Base-by-base conservation (phyloP, 1,140 invertebrate genomes). In the Lasioglossum baleicum region DNA sequence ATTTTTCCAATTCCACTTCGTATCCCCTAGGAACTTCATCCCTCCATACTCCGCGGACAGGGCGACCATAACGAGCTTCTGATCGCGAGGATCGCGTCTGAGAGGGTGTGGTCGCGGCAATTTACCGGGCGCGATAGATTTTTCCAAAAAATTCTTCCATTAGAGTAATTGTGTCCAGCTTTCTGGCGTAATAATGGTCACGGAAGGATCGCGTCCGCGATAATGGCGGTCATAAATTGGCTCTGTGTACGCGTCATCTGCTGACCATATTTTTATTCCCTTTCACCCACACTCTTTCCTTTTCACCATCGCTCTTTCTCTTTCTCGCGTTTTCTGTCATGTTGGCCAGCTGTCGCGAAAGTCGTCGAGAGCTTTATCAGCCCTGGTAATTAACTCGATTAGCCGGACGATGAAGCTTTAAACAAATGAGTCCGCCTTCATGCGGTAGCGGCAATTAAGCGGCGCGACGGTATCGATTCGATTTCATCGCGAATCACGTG, bases 91-190 rank as follows among this genome's bases (percentile, higher is more conserved):
- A 20, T 35, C 35, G 64, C 61, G 51, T 42, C 35, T 17, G 51
- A 13, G 8, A 80, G 73, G 83, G 83, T 85, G 83, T 82, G 83
- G 83, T 35, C 72, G 63, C 61, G 48, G 60, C 15, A 53, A 48
- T 51, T 20, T 35, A 31, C 48, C 48, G n/a, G 72, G 58, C 67
- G 44, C 75, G 82, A 85, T 87, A 87, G 86, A 87, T 87, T 81
- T 67, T 82, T 69, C 85, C 80, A 86, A 86, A 86, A 86, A 86
- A 86, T 85, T 85, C 77, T 85, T 92, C 90, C 91, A 92, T 92
- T 92, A 92, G 81, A 87, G 88, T 92, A 91, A 92, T 92, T 92
- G 88, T 89, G 84, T 85, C 68, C 53, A 71, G 85, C 69, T 76
- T 69, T 81, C 74, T 86, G 83, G 13, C 17, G 51, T 90, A 90